These are phyloP conservation scores for Cheilosia grossa DNA, from an alignment of 2,888 invertebrate species.

Conservation along the genomic window DNA sequence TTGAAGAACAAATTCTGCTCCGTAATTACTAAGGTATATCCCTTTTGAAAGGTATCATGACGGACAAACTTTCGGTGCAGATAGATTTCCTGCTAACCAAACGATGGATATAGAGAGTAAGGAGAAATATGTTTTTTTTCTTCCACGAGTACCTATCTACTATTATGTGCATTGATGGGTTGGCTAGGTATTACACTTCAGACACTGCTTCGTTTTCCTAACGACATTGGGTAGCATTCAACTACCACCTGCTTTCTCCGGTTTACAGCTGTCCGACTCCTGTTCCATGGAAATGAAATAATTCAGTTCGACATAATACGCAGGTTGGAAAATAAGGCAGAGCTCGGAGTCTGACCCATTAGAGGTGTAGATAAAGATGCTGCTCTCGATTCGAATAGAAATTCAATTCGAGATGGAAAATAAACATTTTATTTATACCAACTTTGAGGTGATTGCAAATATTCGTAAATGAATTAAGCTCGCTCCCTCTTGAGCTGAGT, in stretches of 20 bases:
- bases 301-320: conserved; percentile 53
- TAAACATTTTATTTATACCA: background rate
- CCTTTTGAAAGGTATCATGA: background rate
- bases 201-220: conserved; percentile 42
- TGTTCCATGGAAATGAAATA: conserved; percentile 24
- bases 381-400: conserved; percentile 43
- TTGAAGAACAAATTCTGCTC: background rate
- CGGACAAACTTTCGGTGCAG: background rate
- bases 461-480: background rate
- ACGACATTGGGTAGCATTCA: conserved; percentile 47
- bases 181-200: conserved; percentile 20
- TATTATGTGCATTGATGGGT: conserved; percentile 3
- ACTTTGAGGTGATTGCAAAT: background rate
- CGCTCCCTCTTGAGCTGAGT: too few species aligned
- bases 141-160: background rate
- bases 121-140: background rate
- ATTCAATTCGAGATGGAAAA: conserved; percentile 30
- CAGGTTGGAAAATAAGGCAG: conserved; percentile 26
- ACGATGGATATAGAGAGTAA: background rate
- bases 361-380: conserved; percentile 14
- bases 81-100: background rate
- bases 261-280: conserved; percentile 14
- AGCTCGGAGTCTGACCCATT: conserved; percentile 26
- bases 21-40: conserved; percentile 20
- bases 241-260: background rate